A percentile compares a stretch with the other conserved stretches of the same genome.
These are phyloP conservation scores for Tiliqua scincoides DNA, from an alignment of 2,113 vertebrate species.

Conservation along the genomic window DNA sequence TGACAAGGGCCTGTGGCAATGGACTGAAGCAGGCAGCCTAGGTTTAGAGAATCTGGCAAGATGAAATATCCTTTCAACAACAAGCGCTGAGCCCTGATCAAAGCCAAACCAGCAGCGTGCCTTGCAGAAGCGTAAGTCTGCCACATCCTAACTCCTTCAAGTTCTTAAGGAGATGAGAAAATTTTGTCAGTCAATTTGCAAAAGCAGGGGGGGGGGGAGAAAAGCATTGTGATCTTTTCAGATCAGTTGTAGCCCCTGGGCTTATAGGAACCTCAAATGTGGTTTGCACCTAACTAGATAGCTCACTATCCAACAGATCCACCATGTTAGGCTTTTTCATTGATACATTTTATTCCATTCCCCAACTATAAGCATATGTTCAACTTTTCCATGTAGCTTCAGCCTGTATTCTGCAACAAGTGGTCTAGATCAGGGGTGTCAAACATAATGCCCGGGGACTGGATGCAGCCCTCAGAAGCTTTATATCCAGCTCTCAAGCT, in stretches of 20 bases:
- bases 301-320: constrained; percentile 45
- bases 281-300: constrained; percentile 57
- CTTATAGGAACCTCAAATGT: constrained; percentile 53
- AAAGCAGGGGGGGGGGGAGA: constrained; percentile 22
- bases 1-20: constrained; percentile 53
- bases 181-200: constrained; percentile 52
- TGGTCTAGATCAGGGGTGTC: no score
- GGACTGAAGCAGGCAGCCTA: constrained; percentile 51
- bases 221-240: constrained; percentile 11
- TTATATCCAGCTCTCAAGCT: no score
- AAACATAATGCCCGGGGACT: no score
- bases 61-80: constrained; percentile 71
- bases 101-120: constrained; percentile 48
- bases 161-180: constrained; percentile 29
- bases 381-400: constrained; percentile 7
- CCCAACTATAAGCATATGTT: constrained; percentile 42
- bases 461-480: no score
- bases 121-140: constrained; percentile 42
- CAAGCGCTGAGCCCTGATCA: constrained; percentile 63
- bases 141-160: constrained; percentile 33
- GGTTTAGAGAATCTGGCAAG: constrained; percentile 47
- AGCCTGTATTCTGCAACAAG: background rate
- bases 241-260: constrained; percentile 54
- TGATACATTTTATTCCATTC: constrained; percentile 52
- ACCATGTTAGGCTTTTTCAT: constrained; percentile 36